These are phyloP conservation scores for Mnemiopsis leidyi DNA, from an alignment of 37 sponge, comb jelly and placozoan species.

Conservation along the genomic window DNA sequence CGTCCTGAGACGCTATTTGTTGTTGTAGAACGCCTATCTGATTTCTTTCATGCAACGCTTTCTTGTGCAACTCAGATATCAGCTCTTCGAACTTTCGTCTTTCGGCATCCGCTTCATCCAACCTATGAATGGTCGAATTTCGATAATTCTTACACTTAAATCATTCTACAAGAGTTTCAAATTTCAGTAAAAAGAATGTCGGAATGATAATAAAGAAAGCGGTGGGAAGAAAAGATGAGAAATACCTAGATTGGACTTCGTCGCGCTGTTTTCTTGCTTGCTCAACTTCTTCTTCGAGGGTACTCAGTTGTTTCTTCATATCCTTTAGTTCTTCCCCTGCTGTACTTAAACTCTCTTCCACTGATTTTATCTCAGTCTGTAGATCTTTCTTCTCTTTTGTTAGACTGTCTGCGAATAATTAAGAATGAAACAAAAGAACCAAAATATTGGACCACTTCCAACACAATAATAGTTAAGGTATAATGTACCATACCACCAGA, in stretches of 20 bases:
- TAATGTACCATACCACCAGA: too few species aligned
- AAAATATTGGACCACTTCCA: too few species aligned
- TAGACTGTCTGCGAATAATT: conserved; percentile 5
- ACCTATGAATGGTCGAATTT: too few species aligned
- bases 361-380: conserved; percentile 17
- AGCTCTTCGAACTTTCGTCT: conserved; percentile 12
- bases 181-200: too few species aligned
- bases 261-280: not conserved
- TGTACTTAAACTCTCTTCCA: not conserved
- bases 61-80: conserved; percentile 1
- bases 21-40: conserved; percentile 14
- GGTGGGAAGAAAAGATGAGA: not conserved
- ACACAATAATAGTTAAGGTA: too few species aligned
- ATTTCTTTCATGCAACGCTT: not conserved
- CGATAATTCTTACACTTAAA: too few species aligned
- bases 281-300: not conserved
- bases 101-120: conserved; percentile 37
- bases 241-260: conserved; percentile 18
- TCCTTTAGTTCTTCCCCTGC: conserved; percentile 48
- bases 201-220: too few species aligned
- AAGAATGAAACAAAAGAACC: too few species aligned
- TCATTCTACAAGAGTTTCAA: too few species aligned
- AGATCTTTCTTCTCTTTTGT: conserved; percentile 35
- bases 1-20: conserved; percentile 35
- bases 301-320: conserved; percentile 14